Evolutionary conservation across 1,140 invertebrate genomes (phyloP), one percentile per base, ranked within the genome.

Genomic region (Vanessa tameamea): DNA sequence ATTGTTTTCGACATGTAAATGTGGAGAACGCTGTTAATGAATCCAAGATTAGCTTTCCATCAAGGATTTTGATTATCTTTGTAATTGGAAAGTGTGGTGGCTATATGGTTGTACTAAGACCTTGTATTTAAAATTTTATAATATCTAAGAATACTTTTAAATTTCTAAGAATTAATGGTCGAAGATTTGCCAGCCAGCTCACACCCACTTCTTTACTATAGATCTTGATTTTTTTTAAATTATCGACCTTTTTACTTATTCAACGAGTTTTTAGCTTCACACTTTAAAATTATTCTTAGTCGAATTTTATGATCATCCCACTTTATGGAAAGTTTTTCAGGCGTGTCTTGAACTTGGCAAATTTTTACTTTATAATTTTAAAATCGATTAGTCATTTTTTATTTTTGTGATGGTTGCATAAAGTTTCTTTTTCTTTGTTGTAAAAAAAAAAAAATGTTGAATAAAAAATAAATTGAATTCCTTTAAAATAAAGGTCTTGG

Each of bases 171-270:
- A 43, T 43, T 43, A 3, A 43, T 9, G 72, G 80, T 72, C 79
- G 71, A 75, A 67, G 80, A 83, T 74, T 20, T 84, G 80, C 71
- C 77, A 79, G 73, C 80, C 82, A 87, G 82, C 80, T 83, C 85
- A 87, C 79, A 83, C 63, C 75, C 87, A 86, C 86, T 87, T 83
- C 87, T 86, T 85, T 88, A 87, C 80, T 84, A 83, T 78, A 72
- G 74, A 85, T 87, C 82, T 89, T 87, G 57, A 66, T 80, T 85
- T 83, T 85, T 88, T 87, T 87, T 87, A 82, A 88, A 79, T 87
- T 87, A 88, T 87, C 82, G 84, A 86, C 84, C 79, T 75, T 69
- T 75, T 75, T 69, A 67, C 68, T 70, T 67, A 67, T 64, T 76
- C 66, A 67, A 70, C 59, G 66, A 63, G 47, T 73, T 73, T 61